Conservation (phyloP, 2,888 invertebrate genomes). For the Dicranocentrus wangi region DNA sequence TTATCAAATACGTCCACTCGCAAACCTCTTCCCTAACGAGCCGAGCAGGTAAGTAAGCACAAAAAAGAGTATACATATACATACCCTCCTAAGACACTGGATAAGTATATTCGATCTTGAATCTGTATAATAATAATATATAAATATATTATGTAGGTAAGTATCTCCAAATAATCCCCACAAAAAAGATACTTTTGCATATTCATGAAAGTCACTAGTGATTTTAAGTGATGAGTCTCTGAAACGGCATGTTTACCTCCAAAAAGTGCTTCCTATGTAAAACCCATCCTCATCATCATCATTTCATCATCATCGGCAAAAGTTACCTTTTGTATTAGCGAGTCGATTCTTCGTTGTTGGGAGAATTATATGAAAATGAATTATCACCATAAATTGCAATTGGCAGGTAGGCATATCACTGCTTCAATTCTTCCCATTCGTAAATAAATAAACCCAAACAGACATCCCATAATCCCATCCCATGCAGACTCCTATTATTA, state of each 20-base stretch:
- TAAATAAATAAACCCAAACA: constrained; percentile 22
- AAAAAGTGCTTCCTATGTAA: constrained; percentile 34
- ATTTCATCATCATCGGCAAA: constrained; percentile 6
- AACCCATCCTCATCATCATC: constrained; percentile 6
- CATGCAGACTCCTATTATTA: not conserved
- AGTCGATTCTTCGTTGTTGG: not conserved
- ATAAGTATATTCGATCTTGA: constrained; percentile 34
- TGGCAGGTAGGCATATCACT: constrained; percentile 35
- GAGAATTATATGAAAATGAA: constrained; percentile 14
- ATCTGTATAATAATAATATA: too few species aligned
- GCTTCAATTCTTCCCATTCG: constrained; percentile 19
- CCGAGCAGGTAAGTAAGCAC: not conserved
- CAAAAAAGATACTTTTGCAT: constrained; percentile 16
- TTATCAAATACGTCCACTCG: constrained; percentile 3
- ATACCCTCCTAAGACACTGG: constrained; percentile 24
- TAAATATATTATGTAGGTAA: too few species aligned
- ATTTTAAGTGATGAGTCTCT: not conserved
- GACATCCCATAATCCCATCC: not conserved
- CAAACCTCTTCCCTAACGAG: not conserved
- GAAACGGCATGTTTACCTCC: constrained; percentile 57
- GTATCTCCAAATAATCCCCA: too few species aligned
- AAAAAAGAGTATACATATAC: too few species aligned
- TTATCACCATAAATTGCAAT: constrained; percentile 48
- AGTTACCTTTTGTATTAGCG: not conserved
- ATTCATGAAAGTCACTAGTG: constrained; percentile 28